Base-by-base conservation (phyloP, 2,113 vertebrate species). In the Amblyopsis rosae region DNA sequence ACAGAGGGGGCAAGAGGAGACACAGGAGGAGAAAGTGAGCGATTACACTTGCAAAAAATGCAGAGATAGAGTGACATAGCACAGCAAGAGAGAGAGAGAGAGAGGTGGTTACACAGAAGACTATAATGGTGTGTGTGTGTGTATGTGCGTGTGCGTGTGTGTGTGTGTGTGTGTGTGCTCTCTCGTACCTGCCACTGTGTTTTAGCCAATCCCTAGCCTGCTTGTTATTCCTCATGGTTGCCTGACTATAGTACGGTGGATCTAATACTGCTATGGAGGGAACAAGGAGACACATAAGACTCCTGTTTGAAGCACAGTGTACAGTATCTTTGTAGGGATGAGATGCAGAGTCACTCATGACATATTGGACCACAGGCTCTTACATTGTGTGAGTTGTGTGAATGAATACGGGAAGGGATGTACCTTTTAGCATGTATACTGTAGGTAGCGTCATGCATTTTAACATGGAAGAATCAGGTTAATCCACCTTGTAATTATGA, bases 171-270 rank as follows among this genome's bases (percentile, higher is more conserved):
- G 35, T 58, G 60, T 41, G 15, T 26, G 26, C 26, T 26, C 26
- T 0, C 26, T 26, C 26, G 3, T 26, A 26, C 15, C 53, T 49
- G 48, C 49, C 46, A 41, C 15, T 57, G 26, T 70, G 48, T 65
- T 50, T 64, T 41, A 15, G 60, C 26, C 49, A 35, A 41, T 55
- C 61, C 46, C 47, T 15, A 35, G 59, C 53, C 70, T 33, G 47
- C 56, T 72, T 80, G 11, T 62, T 50, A 69, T 80, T 68, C 55
- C 55, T 3, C 65, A 48, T 71, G 26, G 46, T 51, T 26, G n/a
- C 55, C 51, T 4, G 9, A n/a, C 17, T 32, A 58, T 17, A 70
- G 69, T 17, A 54, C 72, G 17, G 16, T 49, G 63, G 60, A 53
- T 47, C 63, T 75, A 58, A 63, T 69, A 60, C 13, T 46, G 55